A percentile compares a stretch with the other conserved stretches of the same genome.
Conservation (phyloP, 2,113 vertebrate species). For the Rafetus swinhoei region DNA sequence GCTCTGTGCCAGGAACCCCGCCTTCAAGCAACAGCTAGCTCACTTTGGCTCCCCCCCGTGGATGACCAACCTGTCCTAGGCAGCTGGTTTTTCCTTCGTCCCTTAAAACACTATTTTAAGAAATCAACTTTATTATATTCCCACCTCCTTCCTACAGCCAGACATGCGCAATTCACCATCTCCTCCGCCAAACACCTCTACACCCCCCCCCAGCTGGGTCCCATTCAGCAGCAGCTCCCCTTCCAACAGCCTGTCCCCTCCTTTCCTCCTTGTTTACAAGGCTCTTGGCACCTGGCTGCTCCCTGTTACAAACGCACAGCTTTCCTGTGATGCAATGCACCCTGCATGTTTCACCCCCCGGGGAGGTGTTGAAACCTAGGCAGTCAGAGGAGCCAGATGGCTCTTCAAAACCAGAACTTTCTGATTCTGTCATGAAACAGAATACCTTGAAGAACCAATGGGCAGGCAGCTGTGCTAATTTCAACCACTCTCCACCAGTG, state of each 20-base stretch:
- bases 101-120: neutral
- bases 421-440: neutral
- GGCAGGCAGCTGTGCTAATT: neutral
- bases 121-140: neutral
- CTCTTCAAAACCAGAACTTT: neutral
- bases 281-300: neutral
- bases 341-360: neutral
- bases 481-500: neutral
- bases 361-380: neutral
- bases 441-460: accelerated
- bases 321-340: neutral
- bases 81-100: neutral
- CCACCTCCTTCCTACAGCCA: neutral
- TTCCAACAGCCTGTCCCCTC: neutral
- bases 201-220: accelerated
- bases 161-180: neutral
- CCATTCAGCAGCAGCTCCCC: neutral
- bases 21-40: neutral
- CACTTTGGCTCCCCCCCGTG: neutral
- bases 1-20: neutral
- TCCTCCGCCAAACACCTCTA: neutral
- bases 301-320: neutral
- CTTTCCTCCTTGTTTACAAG: neutral
- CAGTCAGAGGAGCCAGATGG: neutral
- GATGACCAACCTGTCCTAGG: neutral